Evolutionary conservation across 2,113 vertebrate genomes (phyloP), one percentile per base, ranked within the genome.

Genomic region (Microtus oregoni): DNA sequence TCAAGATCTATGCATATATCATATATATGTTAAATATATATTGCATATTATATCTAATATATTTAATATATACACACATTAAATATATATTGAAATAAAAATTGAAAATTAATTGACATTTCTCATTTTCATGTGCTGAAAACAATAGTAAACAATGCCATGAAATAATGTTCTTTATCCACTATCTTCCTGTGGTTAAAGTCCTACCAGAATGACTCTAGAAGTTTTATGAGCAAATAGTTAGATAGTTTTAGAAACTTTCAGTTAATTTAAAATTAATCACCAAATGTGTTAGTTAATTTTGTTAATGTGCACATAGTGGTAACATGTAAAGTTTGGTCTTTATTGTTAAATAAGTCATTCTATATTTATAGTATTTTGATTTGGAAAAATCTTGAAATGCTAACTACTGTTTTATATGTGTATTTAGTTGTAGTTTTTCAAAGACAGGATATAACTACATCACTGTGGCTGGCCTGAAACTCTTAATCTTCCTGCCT

Each of bases 211-310:
- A 90, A 15, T 47, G 44, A 85, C 12, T 92, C 20, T 75, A 14
- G 90, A 63, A 15, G 2, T 55, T 26, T 85, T 85, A 72, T 20
- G 10, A 85, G 9, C 52, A 32, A 94, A 76, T 9, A 68, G 9
- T 70, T 44, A 72, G 0, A 3, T 8, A 70, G 11, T 61, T 83
- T 44, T 86, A 6, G 17, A 92, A 68, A 77, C 67, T 76, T 72
- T 91, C 35, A 72, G 41, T 82, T 94, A 77, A 75, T 83, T 22
- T 82, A 86, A 83, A 76, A 81, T 92, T 26, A 92, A 47, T 32
- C 4, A 73, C 72, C 11, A 32, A 1, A 79, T 50, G 30, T 35
- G 83, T 87, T 91, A 79, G 8, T 50, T 50, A 44, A 44, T 44
- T 47, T 44, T 44, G 38, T 3, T 82, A 61, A 41, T 81, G 38